Evolutionary conservation across 2,797 vertebrate species (phyloP).

Genomic region (Sebastes vulpes): DNA sequence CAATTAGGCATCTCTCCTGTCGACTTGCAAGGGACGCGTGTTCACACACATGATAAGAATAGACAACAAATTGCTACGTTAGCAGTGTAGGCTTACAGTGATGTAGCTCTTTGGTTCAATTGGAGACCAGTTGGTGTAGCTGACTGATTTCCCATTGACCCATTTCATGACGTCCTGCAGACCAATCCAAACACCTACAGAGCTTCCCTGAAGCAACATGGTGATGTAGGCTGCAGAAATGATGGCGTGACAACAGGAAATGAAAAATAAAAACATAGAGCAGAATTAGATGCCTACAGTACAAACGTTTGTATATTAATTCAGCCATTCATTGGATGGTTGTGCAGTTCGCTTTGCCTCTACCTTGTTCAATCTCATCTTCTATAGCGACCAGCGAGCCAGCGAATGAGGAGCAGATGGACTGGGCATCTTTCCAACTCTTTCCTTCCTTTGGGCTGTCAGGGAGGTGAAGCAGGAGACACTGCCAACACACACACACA

Average conservation of each 20-base stretch:
- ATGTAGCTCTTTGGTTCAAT: conserved; percentile 78
- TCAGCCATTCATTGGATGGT: not conserved
- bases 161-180: conserved; percentile 87
- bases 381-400: conserved; percentile 89
- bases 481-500: conserved; percentile 82
- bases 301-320: not conserved
- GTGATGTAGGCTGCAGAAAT: conserved; percentile 90
- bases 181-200: conserved; percentile 92
- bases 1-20: not conserved
- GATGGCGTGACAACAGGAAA: conserved; percentile 23
- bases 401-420: conserved; percentile 86
- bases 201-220: conserved; percentile 92
- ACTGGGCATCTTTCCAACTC: conserved; percentile 89
- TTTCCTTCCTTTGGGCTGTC: conserved; percentile 83
- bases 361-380: conserved; percentile 95
- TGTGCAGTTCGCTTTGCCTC: not conserved
- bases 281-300: not conserved
- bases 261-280: conserved; percentile 2
- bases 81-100: conserved; percentile 61
- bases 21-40: not conserved
- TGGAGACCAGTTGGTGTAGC: conserved; percentile 94
- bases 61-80: not conserved
- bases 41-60: not conserved
- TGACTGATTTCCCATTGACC: conserved; percentile 84
- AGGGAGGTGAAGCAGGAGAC: conserved; percentile 91